Conservation (phyloP, 2,797 vertebrate species). For the Melanitta fusca region DNA sequence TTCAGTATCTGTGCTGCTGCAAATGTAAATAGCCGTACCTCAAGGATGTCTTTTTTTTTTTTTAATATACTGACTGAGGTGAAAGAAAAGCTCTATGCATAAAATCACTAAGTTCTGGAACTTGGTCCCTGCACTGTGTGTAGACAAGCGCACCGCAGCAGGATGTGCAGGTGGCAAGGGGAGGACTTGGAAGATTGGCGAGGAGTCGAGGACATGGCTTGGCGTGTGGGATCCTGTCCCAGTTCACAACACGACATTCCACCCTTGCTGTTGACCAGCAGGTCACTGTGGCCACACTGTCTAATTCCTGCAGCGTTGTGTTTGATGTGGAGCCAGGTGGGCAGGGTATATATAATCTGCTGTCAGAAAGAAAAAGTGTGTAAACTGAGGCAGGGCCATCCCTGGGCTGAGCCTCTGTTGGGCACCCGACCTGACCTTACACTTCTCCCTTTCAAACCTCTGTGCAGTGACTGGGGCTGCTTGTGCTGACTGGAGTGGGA, state of each 20-base stretch:
- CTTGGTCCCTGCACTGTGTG: not conserved
- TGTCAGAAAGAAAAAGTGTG: not conserved
- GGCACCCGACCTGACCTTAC: not conserved
- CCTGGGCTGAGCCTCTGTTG: not conserved
- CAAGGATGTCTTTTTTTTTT: not conserved
- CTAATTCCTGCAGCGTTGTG: not conserved
- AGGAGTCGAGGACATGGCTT: not conserved
- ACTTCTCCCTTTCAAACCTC: not conserved
- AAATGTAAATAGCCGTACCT: constrained; percentile 17
- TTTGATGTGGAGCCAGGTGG: not conserved
- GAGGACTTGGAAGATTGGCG: not conserved
- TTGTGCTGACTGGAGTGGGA: not conserved
- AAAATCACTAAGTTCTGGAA: not conserved
- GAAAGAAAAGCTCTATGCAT: not conserved
- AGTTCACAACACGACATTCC: not conserved
- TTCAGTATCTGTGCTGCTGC: not conserved
- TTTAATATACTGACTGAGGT: not conserved
- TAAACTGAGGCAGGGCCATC: not conserved
- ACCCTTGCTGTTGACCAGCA: not conserved
- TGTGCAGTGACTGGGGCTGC: not conserved
- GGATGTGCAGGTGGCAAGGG: not conserved
- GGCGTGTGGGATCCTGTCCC: not conserved
- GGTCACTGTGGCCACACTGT: not conserved
- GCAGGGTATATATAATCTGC: not conserved
- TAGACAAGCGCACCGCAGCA: not conserved